Percentiles rank a stretch among this genome's conserved stretches.
Conservation (phyloP, 2,888 invertebrate genomes). For the Ennomos fuscantarius region DNA sequence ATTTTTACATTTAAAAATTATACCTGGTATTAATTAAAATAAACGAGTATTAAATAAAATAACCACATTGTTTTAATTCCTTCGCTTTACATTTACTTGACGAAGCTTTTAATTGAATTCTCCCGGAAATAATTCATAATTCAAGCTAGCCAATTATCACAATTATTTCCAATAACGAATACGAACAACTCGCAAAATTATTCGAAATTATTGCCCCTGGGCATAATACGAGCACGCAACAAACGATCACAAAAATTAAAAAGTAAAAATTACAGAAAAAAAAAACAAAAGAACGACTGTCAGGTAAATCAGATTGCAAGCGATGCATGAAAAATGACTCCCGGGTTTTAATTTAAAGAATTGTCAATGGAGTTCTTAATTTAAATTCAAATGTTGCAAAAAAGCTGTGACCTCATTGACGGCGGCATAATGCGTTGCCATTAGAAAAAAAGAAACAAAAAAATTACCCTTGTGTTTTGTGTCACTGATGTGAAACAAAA, state of each 20-base stretch:
- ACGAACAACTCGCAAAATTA: conserved; percentile 43
- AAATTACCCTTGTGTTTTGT: conserved; percentile 52
- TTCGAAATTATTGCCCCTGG: conserved; percentile 47
- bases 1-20: no score
- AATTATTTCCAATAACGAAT: conserved; percentile 44
- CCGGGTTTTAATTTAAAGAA: conserved; percentile 77
- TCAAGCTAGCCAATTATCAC: conserved; percentile 51
- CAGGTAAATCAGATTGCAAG: conserved; percentile 81
- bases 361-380: conserved; percentile 75
- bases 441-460: conserved; percentile 31
- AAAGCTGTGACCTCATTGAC: conserved; percentile 48
- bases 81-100: conserved; percentile 16
- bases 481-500: conserved; percentile 77
- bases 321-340: conserved; percentile 85
- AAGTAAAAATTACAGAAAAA: conserved; percentile 36
- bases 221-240: conserved; percentile 51
- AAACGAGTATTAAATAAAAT: conserved; percentile 3
- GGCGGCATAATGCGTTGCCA: conserved; percentile 41
- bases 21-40: no score
- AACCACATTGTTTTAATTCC: conserved; percentile 26
- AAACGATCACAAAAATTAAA: conserved; percentile 44
- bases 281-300: conserved; percentile 58
- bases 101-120: conserved; percentile 17
- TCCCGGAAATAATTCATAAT: conserved; percentile 37
- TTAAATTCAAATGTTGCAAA: conserved; percentile 74